Base-by-base conservation (phyloP, 2,888 invertebrate species). In the Napeogenes inachia region DNA sequence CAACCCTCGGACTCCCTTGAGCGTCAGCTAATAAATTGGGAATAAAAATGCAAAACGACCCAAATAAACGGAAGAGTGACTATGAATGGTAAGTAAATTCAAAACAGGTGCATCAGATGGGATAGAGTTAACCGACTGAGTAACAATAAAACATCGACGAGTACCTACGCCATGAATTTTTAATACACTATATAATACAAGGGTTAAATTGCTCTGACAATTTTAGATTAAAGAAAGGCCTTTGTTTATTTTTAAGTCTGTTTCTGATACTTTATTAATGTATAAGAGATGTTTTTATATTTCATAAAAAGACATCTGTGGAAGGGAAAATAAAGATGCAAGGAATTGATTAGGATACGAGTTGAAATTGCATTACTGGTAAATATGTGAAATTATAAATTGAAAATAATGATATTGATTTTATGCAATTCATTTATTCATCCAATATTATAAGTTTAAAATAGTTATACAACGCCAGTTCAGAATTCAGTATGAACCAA, bases 11-110 rank as follows among this genome's bases (percentile, higher is more conserved):
- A 53, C 56, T 63, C 64, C 68, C 64, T 64, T 61, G 71, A 62
- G 69, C 72, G 71, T 72, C 68, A 62, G 70, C 65, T 75, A 79
- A 81, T 83, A 79, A 82, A 80, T 77, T 78, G 77, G 76, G 76
- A 81, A 79, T 80, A 83, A 84, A 86, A 86, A 87, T 85, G 82
- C 80, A 84, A 82, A 84, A 75, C 75, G 76, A 68, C 71, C 71
- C 66, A 66, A 73, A 73, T 75, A 75, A 75, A 74, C 85, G 86
- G 85, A 86, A 87, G 86, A 87, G 75, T 79, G 80, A 76, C 73
- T 81, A 74, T 76, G 83, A 86, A 88, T 86, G 72, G 79, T 71
- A 72, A 69, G 77, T 80, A 80, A 81, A 84, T 84, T 81, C 67
- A 75, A 74, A 83, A 84, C 89, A 89, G 87, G 89, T 89, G 87